These are phyloP conservation scores for Stratiomys singularior DNA, from an alignment of 2,888 invertebrate genomes.

Conservation along the genomic window DNA sequence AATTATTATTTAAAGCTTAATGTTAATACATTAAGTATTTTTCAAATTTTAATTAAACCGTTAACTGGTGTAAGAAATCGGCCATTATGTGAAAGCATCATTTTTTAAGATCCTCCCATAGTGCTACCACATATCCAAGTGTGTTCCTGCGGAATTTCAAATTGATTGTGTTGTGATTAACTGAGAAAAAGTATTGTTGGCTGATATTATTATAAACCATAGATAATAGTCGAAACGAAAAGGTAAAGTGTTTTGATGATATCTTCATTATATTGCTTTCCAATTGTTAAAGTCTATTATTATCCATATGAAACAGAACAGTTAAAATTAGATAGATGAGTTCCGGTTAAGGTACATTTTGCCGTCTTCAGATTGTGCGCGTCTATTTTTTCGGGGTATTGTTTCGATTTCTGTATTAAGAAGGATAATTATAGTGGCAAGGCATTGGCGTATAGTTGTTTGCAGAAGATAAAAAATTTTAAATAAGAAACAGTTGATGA, in stretches of 20 bases:
- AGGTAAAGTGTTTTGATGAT: constrained; percentile 25
- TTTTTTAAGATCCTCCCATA: constrained; percentile 34
- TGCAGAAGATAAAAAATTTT: too few species aligned
- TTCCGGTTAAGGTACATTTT: too few species aligned
- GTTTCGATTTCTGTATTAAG: too few species aligned
- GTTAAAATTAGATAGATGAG: too few species aligned
- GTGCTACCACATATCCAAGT: constrained; percentile 10
- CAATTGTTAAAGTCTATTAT: not conserved
- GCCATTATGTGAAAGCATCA: constrained; percentile 48
- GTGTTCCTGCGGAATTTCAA: constrained; percentile 10
- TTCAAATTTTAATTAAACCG: constrained; percentile 50
- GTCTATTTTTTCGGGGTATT: too few species aligned
- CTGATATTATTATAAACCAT: constrained; percentile 25
- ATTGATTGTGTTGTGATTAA: constrained; percentile 44
- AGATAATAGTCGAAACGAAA: constrained; percentile 26
- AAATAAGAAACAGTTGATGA: too few species aligned
- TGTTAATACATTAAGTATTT: constrained; percentile 9
- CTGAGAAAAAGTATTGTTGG: constrained; percentile 14
- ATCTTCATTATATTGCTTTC: constrained; percentile 19
- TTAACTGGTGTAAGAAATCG: constrained; percentile 51
- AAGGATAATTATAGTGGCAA: too few species aligned
- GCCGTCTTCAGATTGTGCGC: too few species aligned
- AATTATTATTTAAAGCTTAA: constrained; percentile 40
- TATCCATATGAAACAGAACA: not conserved
- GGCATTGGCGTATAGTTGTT: too few species aligned